Conservation (phyloP, 2,113 vertebrate genomes). For the Trichechus manatus region DNA sequence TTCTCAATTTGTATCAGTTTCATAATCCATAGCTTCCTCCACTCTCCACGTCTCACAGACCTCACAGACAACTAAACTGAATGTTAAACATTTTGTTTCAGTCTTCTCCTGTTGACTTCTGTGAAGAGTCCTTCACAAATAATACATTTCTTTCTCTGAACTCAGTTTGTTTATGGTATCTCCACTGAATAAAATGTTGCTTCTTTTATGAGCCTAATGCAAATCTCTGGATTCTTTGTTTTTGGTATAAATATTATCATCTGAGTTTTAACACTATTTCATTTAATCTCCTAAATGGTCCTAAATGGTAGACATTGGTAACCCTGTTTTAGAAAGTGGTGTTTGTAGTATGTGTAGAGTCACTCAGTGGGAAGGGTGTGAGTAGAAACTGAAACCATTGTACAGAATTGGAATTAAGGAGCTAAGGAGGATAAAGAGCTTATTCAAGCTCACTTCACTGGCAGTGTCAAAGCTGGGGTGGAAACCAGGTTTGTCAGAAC, state of each 20-base stretch:
- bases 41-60: neutral
- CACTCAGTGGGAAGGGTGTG: neutral
- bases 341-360: neutral
- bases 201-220: neutral
- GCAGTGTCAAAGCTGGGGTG: neutral
- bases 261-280: neutral
- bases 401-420: neutral
- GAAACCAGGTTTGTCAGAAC: neutral
- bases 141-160: neutral
- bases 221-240: neutral
- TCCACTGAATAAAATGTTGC: neutral
- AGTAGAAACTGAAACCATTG: neutral
- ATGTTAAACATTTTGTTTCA: neutral
- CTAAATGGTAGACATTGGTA: neutral
- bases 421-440: neutral
- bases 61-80: neutral
- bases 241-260: neutral
- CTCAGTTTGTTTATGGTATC: constrained; percentile 10
- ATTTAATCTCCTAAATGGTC: neutral
- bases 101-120: neutral
- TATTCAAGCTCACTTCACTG: neutral
- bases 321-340: neutral
- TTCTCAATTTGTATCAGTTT: constrained; percentile 28
- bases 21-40: neutral
- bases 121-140: constrained; percentile 52